Evolutionary conservation across 2,113 vertebrate species (phyloP), one percentile per base, ranked within the genome.

Genomic region (Polypterus bichir): DNA sequence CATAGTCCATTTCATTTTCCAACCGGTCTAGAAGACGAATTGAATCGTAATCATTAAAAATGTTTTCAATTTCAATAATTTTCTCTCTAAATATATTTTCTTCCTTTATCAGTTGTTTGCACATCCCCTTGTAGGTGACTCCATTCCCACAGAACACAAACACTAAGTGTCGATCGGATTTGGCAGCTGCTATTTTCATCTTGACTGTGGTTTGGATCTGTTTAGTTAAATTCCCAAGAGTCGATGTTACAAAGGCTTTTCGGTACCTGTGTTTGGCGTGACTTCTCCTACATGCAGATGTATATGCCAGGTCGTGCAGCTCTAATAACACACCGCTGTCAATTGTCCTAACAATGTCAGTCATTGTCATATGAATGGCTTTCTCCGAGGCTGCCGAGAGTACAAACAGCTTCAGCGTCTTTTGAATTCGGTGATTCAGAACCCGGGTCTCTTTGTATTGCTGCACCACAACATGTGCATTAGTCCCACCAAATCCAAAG

Each of bases 401-500:
- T 47, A 86, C 66, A 71, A 93, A 80, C 64, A 88, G 59, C 64
- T 86, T 83, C 11, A 71, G 65, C 10, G 73, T 68, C 48, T 69
- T 57, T 68, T 76, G 74, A 61, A 49, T 49, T 7, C 62, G 73
- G 57, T 63, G 9, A 10, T 59, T 59, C 11, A 69, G 61, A 59
- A 54, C 3, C 5, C 59, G 49, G 3, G 46, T 52, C 61, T 82
- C 70, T 51, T 70, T 84, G 46, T 83, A 62, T 64, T 91, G 80
- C 65, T 70, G 88, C 9, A 94, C 71, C 62, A 93, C 76, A 3
- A 65, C 67, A 6, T 93, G 91, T 62, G 83, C 84, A 70, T 93
- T 94, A 59, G 90, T 92, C 52, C 90, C 90, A 11, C 88, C 91
- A 80, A 92, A 92, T 5, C 90, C 89, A 84, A 94, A 94, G 71